Conservation (phyloP, 2,888 invertebrate genomes). For the Octonoba sinensis region DNA sequence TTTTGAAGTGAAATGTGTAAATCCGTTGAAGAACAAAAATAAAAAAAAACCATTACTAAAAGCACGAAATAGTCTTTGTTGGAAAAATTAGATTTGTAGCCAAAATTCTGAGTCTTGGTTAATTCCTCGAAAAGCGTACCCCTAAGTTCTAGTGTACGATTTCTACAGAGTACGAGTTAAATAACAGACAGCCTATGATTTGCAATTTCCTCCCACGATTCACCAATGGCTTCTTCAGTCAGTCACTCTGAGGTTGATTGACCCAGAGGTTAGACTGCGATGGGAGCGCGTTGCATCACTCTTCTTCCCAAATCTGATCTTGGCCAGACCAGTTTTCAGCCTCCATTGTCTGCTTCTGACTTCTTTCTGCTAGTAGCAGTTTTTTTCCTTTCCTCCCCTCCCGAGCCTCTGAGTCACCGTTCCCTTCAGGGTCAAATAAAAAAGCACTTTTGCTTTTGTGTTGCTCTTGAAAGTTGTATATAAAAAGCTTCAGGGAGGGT, state of each 20-base stretch:
- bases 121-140: no score
- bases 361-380: neutral
- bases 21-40: no score
- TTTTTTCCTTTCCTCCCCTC: neutral
- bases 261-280: slow-evolving; percentile 28
- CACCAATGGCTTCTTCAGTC: neutral
- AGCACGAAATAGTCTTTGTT: no score
- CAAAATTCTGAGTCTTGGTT: no score
- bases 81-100: no score
- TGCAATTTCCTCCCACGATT: neutral
- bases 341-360: slow-evolving; percentile 39
- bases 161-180: no score
- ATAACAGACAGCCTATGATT: no score
- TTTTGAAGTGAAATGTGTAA: no score
- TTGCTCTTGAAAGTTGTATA: no score
- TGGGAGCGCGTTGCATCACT: slow-evolving; percentile 34
- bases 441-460: neutral
- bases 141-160: no score
- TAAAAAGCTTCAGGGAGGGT: neutral
- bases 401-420: slow-evolving; percentile 4
- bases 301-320: slow-evolving; percentile 12
- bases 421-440: neutral
- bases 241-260: slow-evolving; percentile 42
- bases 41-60: no score
- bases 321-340: slow-evolving; percentile 46